Percentiles rank a stretch among this genome's conserved stretches.
phyloP scores from a whole-genome alignment of 2,797 vertebrate genomes.

The Syndactyla subalaris region DNA sequence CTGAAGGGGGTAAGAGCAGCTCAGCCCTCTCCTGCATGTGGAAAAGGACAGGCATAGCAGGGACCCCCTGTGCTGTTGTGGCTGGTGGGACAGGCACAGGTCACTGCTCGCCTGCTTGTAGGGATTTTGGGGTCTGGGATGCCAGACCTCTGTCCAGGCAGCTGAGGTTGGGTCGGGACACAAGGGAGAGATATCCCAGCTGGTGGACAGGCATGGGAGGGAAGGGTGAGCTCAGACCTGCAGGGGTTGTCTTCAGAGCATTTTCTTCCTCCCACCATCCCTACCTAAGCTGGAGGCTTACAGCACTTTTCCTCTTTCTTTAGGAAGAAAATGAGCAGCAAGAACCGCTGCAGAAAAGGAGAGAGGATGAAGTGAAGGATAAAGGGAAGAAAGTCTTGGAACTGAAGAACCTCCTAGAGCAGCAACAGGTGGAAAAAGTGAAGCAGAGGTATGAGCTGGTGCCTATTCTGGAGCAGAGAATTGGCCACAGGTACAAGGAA shows the following conservation, averaged over 20 bases:
- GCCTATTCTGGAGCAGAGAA: not conserved
- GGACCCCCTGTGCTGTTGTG: fast-evolving
- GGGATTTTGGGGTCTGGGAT: not conserved
- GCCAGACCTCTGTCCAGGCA: not conserved
- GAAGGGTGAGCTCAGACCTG: not conserved
- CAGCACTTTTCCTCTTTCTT: not conserved
- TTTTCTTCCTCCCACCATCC: not conserved
- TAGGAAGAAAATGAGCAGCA: constrained; percentile 25
- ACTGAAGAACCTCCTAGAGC: constrained; percentile 13
- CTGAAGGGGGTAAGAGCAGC: constrained; percentile 3
- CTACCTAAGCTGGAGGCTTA: not conserved
- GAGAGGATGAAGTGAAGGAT: not conserved
- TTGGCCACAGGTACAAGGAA: fast-evolving
- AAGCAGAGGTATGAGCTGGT: not conserved
- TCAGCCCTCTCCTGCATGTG: fast-evolving
- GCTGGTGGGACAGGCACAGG: not conserved
- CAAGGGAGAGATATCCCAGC: not conserved
- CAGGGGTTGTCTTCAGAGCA: not conserved
- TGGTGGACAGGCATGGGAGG: not conserved
- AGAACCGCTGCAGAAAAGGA: not conserved
- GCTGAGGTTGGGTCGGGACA: not conserved
- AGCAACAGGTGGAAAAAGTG: not conserved
- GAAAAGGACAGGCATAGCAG: not conserved
- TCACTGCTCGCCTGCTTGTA: not conserved
- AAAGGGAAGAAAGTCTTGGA: constrained; percentile 36